Conservation (phyloP, 2,797 vertebrate genomes). For the Picus viridis region DNA sequence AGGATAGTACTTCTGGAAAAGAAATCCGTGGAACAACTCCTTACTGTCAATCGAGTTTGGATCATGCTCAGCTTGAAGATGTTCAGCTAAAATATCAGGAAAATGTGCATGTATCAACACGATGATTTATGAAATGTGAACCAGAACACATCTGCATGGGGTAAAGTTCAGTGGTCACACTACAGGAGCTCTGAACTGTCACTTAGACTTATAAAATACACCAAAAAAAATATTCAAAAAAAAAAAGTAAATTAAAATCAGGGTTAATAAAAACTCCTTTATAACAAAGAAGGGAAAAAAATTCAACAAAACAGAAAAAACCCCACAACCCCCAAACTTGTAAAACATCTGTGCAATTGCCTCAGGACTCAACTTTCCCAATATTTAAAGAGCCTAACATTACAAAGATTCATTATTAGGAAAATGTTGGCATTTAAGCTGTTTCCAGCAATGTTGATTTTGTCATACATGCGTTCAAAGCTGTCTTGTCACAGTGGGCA, state of each 20-base stretch:
- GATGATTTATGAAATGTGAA: slow-evolving; percentile 74
- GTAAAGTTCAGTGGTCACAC: slow-evolving; percentile 41
- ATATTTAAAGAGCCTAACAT: slow-evolving; percentile 9
- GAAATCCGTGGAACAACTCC: background rate
- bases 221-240: background rate
- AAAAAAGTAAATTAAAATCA: slow-evolving; percentile 32
- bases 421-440: background rate
- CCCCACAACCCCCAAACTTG: background rate
- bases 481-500: background rate
- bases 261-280: background rate
- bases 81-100: slow-evolving; percentile 66
- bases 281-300: background rate
- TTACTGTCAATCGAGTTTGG: background rate
- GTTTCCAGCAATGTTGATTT: background rate
- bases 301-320: background rate
- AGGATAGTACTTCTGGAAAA: slow-evolving; percentile 48
- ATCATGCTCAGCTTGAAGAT: background rate
- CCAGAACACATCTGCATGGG: slow-evolving; percentile 56
- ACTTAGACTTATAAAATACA: slow-evolving; percentile 60
- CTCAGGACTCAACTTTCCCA: background rate
- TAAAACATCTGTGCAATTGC: background rate
- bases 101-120: slow-evolving; percentile 73
- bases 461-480: background rate
- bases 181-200: slow-evolving; percentile 56
- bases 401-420: background rate